Evolutionary conservation across 1,140 invertebrate species (phyloP), one percentile per base, ranked within the genome.

Genomic region (Drosophila tropicalis): DNA sequence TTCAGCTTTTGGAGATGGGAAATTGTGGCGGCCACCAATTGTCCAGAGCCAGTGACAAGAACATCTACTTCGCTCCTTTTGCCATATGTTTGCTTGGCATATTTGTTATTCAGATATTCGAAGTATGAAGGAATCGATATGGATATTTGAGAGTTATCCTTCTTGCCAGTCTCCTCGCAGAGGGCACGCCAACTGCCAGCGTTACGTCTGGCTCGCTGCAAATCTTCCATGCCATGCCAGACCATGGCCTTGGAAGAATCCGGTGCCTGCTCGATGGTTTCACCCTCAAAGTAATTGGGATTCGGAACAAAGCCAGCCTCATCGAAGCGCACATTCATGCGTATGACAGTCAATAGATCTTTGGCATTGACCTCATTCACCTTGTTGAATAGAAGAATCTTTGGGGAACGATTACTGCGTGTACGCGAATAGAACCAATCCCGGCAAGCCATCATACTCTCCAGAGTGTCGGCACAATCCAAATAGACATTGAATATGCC

Each of bases 401-500:
- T 94, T 0, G 92, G 84, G 55, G 86, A 70, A 44, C 79, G 72
- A 68, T 92, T 93, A 22, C 72, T 19, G 40, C 75, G 15, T 0
- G 92, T 93, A 34, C 92, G 77, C 12, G 93, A 82, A 44, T 91
- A 74, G 84, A 97, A 99, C 98, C 98, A 99, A 12, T 95, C 92
- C 0, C 93, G 92, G 91, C 98, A 98, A 44, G 96, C 94, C 70
- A 95, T 90, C 76, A 99, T 95, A 92, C 98, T 99, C 87, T 98
- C 97, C 5, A 93, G 83, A 0, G 98, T 99, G 90, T 99, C 98
- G 5, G 98, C 99, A 3, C 98, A 98, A 92, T 99, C 99, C 55
- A 99, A 86, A 89, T 96, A 99, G 89, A 96, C 98, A 9, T 89
- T 78, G 44, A 92, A 92, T 70, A 92, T 92, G 25, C 92, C 85